These are phyloP conservation scores for Pseudococcus viburni DNA, from an alignment of 2,888 invertebrate species.

Conservation along the genomic window DNA sequence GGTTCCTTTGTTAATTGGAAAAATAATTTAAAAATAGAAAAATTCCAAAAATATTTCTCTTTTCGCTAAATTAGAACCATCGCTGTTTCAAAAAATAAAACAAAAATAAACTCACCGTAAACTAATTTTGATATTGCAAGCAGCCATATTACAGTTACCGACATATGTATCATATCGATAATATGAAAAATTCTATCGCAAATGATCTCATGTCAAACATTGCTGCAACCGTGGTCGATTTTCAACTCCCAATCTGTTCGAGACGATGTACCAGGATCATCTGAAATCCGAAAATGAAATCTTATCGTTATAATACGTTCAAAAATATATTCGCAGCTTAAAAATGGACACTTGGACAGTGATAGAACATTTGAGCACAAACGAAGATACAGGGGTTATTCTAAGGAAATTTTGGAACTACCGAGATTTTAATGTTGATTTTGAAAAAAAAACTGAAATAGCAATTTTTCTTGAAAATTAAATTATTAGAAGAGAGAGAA, in stretches of 20 bases:
- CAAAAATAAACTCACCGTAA: conserved; percentile 59
- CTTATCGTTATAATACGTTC: not conserved
- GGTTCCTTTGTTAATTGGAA: no score
- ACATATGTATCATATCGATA: conserved; percentile 66
- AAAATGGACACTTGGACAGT: no score
- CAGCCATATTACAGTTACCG: conserved; percentile 66
- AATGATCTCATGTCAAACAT: conserved; percentile 62
- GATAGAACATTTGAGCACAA: no score
- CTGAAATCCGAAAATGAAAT: not conserved
- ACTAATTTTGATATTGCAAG: conserved; percentile 64
- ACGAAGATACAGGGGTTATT: no score
- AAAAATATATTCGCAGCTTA: not conserved
- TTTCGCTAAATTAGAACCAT: no score
- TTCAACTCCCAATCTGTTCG: not conserved
- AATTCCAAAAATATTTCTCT: no score
- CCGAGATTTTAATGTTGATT: no score
- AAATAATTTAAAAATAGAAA: no score
- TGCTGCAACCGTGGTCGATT: conserved; percentile 48
- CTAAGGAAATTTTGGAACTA: no score
- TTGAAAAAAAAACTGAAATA: no score
- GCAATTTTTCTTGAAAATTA: no score
- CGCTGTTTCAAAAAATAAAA: not conserved
- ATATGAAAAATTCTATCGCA: conserved; percentile 35
- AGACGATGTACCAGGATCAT: conserved; percentile 18
- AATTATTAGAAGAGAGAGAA: no score